Evolutionary conservation across 1,140 invertebrate genomes (phyloP).

Genomic region (Gerris buenoi): DNA sequence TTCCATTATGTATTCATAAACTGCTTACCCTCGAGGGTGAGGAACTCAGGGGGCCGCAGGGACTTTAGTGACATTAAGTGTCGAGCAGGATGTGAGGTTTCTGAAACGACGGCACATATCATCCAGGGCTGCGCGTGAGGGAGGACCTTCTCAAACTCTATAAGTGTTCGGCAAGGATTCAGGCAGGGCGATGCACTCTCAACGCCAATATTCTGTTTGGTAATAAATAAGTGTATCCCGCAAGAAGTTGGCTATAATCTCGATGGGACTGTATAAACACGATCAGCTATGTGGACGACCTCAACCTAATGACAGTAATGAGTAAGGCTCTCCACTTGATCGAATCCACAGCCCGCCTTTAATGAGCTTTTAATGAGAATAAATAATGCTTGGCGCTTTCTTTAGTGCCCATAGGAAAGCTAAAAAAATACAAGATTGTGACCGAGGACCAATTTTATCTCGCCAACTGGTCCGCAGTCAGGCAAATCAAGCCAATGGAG

Average conservation of each 20-base stretch:
- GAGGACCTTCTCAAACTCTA: too few species aligned
- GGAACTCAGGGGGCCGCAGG: constrained; percentile 18
- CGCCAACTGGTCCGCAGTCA: neutral
- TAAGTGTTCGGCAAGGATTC: too few species aligned
- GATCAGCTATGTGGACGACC: too few species aligned
- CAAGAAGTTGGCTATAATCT: too few species aligned
- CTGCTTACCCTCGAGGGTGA: constrained; percentile 15
- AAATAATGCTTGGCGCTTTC: neutral
- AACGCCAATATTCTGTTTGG: too few species aligned
- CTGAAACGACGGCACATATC: constrained; percentile 28
- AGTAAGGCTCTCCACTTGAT: too few species aligned
- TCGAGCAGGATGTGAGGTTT: constrained; percentile 24
- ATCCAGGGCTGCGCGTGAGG: constrained; percentile 30
- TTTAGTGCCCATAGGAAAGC: neutral
- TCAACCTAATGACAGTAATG: too few species aligned
- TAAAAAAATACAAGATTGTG: neutral
- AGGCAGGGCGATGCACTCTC: too few species aligned
- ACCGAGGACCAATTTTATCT: neutral
- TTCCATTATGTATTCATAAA: constrained; percentile 13
- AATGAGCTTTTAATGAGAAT: too few species aligned
- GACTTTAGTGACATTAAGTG: constrained; percentile 15
- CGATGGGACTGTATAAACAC: too few species aligned
- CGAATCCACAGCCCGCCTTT: too few species aligned
- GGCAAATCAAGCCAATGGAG: neutral
- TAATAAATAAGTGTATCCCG: too few species aligned